phyloP scores from a whole-genome alignment of 2,888 invertebrate species.

The Oxyscelio sp. region DNA sequence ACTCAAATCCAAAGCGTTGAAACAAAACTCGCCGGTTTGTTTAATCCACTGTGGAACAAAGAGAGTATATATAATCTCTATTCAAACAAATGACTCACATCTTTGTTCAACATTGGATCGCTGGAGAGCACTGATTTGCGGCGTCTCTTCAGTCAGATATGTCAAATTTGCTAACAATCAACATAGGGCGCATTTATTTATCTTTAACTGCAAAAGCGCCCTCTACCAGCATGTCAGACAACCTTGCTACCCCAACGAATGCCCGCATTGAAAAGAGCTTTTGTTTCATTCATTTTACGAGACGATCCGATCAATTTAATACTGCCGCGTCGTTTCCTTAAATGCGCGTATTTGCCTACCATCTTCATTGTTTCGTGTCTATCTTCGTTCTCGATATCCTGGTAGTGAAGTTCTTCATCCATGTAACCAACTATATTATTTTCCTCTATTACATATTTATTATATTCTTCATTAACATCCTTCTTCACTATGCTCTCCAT shows the following conservation, averaged over 20 bases:
- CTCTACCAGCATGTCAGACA: conserved; percentile 84
- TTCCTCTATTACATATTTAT: conserved; percentile 85
- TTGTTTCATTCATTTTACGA: conserved; percentile 34
- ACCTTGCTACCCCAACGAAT: conserved; percentile 79
- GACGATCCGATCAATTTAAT: conserved; percentile 60
- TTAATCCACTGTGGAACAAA: no score
- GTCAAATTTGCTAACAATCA: conserved; percentile 8
- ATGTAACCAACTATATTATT: conserved; percentile 85
- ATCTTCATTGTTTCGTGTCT: conserved; percentile 42
- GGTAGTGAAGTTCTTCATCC: conserved; percentile 85
- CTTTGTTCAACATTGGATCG: no score
- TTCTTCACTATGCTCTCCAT: conserved; percentile 54
- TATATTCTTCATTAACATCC: conserved; percentile 84
- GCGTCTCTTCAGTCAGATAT: no score
- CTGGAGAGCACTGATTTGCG: no score
- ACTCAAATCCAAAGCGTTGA: no score
- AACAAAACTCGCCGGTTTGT: no score
- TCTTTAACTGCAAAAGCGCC: not conserved
- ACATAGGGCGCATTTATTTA: not conserved
- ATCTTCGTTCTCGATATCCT: conserved; percentile 86
- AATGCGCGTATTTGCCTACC: conserved; percentile 30
- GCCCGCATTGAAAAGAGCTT: conserved; percentile 78
- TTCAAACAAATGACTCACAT: no score
- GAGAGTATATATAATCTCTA: no score
- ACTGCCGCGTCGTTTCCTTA: conserved; percentile 57